Conservation (phyloP, 2,113 vertebrate genomes). For the Thunnus thynnus region DNA sequence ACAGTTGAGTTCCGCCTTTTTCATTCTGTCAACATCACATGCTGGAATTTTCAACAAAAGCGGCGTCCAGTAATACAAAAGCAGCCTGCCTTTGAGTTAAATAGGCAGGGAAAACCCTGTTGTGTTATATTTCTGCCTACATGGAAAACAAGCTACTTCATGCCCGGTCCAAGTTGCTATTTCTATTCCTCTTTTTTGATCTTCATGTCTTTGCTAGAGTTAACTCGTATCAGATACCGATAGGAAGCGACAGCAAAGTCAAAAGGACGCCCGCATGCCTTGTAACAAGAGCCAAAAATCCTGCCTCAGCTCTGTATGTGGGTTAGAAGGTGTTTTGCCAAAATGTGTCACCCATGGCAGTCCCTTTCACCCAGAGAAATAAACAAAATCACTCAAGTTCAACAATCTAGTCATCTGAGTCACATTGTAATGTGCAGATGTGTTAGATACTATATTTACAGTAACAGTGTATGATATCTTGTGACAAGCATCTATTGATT, state of each 20-base stretch:
- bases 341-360: conserved; percentile 18
- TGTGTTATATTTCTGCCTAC: background rate
- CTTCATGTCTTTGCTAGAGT: conserved; percentile 2
- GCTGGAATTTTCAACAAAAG: too few relatives aligned
- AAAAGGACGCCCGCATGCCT: conserved; percentile 25
- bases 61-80: too few relatives aligned
- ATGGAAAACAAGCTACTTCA: background rate
- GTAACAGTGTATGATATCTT: too few relatives aligned
- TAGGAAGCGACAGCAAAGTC: conserved; percentile 42
- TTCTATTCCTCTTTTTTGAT: background rate
- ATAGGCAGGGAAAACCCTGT: too few relatives aligned
- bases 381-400: background rate
- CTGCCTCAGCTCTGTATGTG: background rate
- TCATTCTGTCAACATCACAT: too few relatives aligned
- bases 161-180: background rate
- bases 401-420: background rate
- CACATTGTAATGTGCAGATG: background rate
- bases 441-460: too few relatives aligned
- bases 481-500: background rate
- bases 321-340: conserved; percentile 4
- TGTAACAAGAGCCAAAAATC: conserved; percentile 20
- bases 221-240: conserved; percentile 5
- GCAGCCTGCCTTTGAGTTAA: too few relatives aligned
- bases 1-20: too few relatives aligned
- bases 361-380: background rate